These are phyloP conservation scores for Falco columbarius DNA, from an alignment of 2,797 vertebrate genomes.

Conservation along the genomic window DNA sequence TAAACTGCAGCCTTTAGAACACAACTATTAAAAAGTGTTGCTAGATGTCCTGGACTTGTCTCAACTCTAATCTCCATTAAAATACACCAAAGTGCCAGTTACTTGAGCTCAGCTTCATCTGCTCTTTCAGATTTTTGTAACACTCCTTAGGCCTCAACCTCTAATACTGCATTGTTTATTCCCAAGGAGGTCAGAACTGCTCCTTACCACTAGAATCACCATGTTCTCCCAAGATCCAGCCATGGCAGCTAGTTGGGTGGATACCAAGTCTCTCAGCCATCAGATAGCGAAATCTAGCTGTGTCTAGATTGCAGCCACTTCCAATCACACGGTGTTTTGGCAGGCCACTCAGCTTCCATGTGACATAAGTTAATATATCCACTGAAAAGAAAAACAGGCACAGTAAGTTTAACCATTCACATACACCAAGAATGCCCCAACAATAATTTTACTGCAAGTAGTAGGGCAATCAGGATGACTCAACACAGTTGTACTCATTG, in stretches of 20 bases:
- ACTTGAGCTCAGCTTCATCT: not conserved
- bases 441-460: not conserved
- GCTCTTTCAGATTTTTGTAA: not conserved
- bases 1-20: not conserved
- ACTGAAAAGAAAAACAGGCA: slow-evolving; percentile 74
- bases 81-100: not conserved
- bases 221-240: slow-evolving; percentile 96
- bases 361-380: slow-evolving; percentile 94
- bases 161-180: not conserved
- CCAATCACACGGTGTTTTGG: slow-evolving; percentile 95
- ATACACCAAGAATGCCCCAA: not conserved
- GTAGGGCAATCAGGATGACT: not conserved
- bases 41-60: not conserved
- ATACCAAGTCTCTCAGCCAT: slow-evolving; percentile 92
- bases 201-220: slow-evolving; percentile 94
- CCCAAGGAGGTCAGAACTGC: not conserved
- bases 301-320: slow-evolving; percentile 96
- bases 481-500: not conserved
- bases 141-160: not conserved
- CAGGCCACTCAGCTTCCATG: slow-evolving; percentile 96
- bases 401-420: not conserved
- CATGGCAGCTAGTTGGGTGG: slow-evolving; percentile 91
- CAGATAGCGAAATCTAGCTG: slow-evolving; percentile 92
- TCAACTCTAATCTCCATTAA: not conserved
- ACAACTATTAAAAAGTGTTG: not conserved